Base-by-base conservation (phyloP, 2,888 invertebrate genomes). In the Boloria selene region DNA sequence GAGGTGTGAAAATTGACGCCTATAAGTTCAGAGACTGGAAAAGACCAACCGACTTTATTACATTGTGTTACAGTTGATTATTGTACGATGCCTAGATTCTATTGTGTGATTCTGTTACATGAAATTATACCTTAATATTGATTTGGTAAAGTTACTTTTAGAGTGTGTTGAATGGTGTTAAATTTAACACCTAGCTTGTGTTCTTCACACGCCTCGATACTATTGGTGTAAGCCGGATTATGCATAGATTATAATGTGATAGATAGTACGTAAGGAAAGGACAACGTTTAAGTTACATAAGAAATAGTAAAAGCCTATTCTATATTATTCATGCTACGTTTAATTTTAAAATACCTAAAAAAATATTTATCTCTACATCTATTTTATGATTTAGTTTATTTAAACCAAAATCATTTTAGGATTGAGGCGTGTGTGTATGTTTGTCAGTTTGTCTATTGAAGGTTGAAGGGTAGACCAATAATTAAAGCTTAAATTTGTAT, bases 1-100 rank as follows among this genome's bases (percentile, higher is more conserved):
- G 61, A 90, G 90, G 91, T 91, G 91, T 91, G 91, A 91, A 90
- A 90, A 87, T 87, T 91, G 81, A 91, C 91, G 90, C 90, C 88
- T 89, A 77, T 85, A 80, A 75, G 69, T 71, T 64, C 51, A 64
- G 45, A 65, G 62, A 61, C 50, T 68, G 45, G 50, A 50, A 26
- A 54, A 59, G 53, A n/a, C 42, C 64, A 69, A 74, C 74, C 65
- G 64, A 75, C 82, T 77, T 70, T 85, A 79, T 45, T 0, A 0
- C 44, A 10, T 54, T 0, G 16, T 0, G 0, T 56, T 78, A 85
- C 74, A 70, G 77, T 74, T 64, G 45, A 73, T 56, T 67, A 67
- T 75, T 6, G 52, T 7, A 42, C 66, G 68, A 4, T 6, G 16
- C 1, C 38, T 49, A 16, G 26, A 31, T 4, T 72, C 65, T 61